These are phyloP conservation scores for Rhabdomys dilectus DNA, from an alignment of 2,113 vertebrate species.

Conservation along the genomic window DNA sequence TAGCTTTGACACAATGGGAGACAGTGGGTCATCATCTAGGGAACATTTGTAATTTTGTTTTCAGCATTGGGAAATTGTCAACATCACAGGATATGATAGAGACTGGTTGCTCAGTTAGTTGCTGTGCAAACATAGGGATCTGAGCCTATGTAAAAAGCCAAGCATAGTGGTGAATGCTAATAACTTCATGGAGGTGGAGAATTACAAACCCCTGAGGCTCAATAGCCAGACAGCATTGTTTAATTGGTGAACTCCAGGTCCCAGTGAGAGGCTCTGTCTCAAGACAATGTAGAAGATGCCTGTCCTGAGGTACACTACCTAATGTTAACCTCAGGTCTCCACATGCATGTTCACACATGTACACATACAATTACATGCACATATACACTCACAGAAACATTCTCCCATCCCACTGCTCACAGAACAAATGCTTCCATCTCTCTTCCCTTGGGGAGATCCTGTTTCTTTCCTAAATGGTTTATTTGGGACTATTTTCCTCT, in stretches of 20 bases:
- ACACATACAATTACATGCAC: background rate
- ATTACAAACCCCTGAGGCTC: background rate
- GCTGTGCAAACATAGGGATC: background rate
- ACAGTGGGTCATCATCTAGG: background rate
- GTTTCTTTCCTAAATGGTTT: fast-evolving
- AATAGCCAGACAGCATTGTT: background rate
- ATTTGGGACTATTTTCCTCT: background rate
- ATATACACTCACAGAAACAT: fast-evolving
- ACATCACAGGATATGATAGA: background rate
- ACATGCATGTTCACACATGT: background rate
- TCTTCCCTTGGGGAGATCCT: background rate
- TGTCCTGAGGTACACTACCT: background rate
- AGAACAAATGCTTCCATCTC: fast-evolving
- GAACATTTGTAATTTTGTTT: fast-evolving
- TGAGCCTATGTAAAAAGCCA: background rate
- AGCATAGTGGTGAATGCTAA: background rate
- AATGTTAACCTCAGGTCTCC: background rate
- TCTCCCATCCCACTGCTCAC: too few relatives aligned
- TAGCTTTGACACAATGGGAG: background rate
- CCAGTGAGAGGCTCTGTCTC: background rate
- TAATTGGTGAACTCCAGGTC: background rate
- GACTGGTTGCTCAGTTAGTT: background rate
- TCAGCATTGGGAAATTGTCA: background rate
- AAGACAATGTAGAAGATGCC: background rate
- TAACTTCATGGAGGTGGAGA: background rate